Evolutionary conservation across 2,888 invertebrate species (phyloP).

Genomic region (Pristionchus entomophagus): DNA sequence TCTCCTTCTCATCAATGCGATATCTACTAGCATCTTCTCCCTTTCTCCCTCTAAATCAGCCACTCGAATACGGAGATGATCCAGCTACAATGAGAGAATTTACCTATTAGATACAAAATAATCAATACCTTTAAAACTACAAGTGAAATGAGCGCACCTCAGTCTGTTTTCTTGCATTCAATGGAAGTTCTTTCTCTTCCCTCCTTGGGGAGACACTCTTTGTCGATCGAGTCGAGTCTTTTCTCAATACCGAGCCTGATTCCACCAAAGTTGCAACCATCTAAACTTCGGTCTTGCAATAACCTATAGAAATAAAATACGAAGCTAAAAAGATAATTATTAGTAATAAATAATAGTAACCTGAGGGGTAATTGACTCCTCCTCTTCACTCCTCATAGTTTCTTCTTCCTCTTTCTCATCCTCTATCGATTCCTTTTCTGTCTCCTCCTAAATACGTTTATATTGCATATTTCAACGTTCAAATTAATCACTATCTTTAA

Average conservation of each 20-base stretch:
- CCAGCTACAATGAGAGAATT: background rate
- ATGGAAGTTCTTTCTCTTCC: background rate
- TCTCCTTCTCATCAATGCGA: slow-evolving; percentile 52
- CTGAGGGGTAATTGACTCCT: background rate
- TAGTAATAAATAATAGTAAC: too few relatives aligned
- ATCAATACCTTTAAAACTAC: background rate
- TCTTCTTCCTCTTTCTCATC: background rate
- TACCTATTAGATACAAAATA: background rate
- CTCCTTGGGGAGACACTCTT: background rate
- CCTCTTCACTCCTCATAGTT: background rate
- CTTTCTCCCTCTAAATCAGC: slow-evolving; percentile 53
- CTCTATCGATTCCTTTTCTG: background rate
- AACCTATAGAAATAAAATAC: too few relatives aligned
- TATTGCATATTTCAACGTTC: too few relatives aligned
- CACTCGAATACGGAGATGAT: slow-evolving; percentile 36
- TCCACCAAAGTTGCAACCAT: too few relatives aligned
- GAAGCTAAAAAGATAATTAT: too few relatives aligned
- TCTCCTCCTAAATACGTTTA: background rate
- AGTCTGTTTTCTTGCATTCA: slow-evolving; percentile 6
- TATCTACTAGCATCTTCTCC: slow-evolving; percentile 56
- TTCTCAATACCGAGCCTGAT: background rate
- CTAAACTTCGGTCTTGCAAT: too few relatives aligned
- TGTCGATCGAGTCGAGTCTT: background rate
- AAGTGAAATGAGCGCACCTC: background rate
- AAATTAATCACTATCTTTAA: background rate